phyloP scores from a whole-genome alignment of 2,888 invertebrate species.

The Gastracanthus pulcherrimus region DNA sequence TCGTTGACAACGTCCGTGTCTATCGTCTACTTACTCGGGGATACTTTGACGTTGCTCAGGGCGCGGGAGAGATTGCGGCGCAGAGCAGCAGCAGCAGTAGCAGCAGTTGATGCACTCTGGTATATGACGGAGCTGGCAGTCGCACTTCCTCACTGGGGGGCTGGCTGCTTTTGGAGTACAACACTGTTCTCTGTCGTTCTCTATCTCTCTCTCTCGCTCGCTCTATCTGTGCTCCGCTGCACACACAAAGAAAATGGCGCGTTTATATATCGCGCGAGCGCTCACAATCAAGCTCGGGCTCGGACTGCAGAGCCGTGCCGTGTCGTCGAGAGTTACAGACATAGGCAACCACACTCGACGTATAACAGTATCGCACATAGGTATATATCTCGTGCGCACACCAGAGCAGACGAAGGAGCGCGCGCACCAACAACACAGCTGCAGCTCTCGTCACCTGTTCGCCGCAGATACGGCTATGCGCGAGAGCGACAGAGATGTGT shows the following conservation, averaged over 20 bases:
- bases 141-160: too few species aligned
- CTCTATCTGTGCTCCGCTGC: neutral
- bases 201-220: neutral
- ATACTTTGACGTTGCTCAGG: too few species aligned
- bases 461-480: neutral
- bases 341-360: neutral
- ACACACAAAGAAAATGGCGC: constrained; percentile 56
- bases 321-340: neutral
- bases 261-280: constrained; percentile 22
- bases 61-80: neutral
- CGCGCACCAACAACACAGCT: neutral
- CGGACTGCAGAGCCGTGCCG: neutral
- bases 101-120: neutral
- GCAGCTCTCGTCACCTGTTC: constrained; percentile 27
- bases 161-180: too few species aligned
- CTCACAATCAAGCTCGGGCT: constrained; percentile 29
- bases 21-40: too few species aligned
- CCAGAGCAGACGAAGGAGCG: neutral
- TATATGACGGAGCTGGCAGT: too few species aligned
- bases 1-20: too few species aligned
- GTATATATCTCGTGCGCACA: neutral
- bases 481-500: neutral
- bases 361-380: neutral
- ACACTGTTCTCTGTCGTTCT: constrained; percentile 1
- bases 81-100: neutral